phyloP scores from a whole-genome alignment of 2,888 invertebrate genomes.

The Sphinx pinastri region DNA sequence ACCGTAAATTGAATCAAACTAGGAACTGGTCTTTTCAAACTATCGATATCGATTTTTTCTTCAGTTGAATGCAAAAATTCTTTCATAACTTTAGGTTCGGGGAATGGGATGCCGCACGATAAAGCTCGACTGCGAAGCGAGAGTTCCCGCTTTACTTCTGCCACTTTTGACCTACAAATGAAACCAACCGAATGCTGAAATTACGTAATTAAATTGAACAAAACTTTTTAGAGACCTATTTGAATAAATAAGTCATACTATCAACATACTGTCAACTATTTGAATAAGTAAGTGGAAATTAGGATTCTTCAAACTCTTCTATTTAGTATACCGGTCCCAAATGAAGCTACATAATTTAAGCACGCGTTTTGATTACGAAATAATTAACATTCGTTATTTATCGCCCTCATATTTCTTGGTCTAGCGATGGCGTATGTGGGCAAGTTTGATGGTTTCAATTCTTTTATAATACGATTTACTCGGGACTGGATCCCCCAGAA shows the following conservation, averaged over 20 bases:
- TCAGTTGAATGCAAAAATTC: constrained; percentile 87
- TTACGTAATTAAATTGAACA: neutral
- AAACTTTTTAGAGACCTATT: constrained; percentile 1
- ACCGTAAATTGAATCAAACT: constrained; percentile 88
- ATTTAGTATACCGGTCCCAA: neutral
- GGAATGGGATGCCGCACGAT: constrained; percentile 84
- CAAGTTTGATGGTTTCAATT: no score
- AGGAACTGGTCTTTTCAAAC: constrained; percentile 85
- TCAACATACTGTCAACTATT: no score
- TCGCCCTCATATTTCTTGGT: no score
- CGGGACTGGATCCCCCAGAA: no score
- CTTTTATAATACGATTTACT: no score
- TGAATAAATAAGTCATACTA: neutral
- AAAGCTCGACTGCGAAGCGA: constrained; percentile 87
- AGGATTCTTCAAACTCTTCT: neutral
- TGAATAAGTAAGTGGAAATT: neutral
- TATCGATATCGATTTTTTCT: constrained; percentile 79
- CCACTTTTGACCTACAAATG: constrained; percentile 84
- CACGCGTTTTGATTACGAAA: no score
- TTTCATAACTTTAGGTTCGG: constrained; percentile 88
- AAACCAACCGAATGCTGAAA: constrained; percentile 21
- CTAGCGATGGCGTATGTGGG: no score
- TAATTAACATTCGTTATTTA: no score
- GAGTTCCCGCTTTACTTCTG: constrained; percentile 87
- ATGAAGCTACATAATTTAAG: neutral